phyloP scores from a whole-genome alignment of 2,113 vertebrate species.

The Chaetorhynchus papuensis region DNA sequence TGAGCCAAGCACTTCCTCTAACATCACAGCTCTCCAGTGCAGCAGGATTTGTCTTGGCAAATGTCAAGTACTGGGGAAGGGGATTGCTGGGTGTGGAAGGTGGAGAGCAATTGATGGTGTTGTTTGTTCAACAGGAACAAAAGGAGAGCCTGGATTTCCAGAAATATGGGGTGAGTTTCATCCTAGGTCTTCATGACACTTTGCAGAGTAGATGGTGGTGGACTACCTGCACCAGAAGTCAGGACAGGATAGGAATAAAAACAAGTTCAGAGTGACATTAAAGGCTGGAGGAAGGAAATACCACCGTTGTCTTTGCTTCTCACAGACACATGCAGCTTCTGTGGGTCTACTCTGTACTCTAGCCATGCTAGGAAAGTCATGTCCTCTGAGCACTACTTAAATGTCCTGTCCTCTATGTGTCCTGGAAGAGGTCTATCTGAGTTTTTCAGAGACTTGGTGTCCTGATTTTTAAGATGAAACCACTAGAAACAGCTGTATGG shows the following conservation, averaged over 20 bases:
- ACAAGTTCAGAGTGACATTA: background rate
- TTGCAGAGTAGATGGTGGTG: background rate
- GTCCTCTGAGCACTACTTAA: background rate
- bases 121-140: constrained; percentile 5
- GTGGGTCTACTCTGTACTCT: background rate
- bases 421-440: background rate
- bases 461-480: background rate
- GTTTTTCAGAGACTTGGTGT: background rate
- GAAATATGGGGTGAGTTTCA: constrained; percentile 10
- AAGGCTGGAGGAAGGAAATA: background rate
- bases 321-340: background rate
- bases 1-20: background rate
- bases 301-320: background rate
- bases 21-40: background rate
- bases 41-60: background rate
- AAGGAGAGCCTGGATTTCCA: constrained; percentile 34
- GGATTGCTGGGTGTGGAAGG: background rate
- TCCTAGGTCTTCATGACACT: background rate
- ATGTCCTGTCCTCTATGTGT: background rate
- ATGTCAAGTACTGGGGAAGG: background rate
- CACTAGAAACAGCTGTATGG: background rate
- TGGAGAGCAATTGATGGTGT: background rate
- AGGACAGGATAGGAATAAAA: background rate
- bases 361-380: background rate
- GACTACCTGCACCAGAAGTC: background rate